phyloP scores from a whole-genome alignment of 2,888 invertebrate species.

The Euplexia lucipara region DNA sequence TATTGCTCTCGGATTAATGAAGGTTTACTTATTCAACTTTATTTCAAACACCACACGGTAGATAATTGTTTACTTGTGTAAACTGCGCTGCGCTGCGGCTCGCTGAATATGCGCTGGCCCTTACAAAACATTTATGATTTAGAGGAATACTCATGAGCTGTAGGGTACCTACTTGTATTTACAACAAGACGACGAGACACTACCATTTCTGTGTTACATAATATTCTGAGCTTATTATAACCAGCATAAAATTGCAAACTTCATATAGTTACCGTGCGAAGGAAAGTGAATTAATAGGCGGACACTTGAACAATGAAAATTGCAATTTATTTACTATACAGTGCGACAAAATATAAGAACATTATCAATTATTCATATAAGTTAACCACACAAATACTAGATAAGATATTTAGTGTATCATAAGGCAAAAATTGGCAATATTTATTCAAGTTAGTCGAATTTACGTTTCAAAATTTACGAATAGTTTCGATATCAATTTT shows the following conservation, averaged over 20 bases:
- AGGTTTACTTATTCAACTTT: too few relatives aligned
- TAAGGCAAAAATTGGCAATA: slow-evolving; percentile 66
- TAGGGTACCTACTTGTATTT: too few relatives aligned
- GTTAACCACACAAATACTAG: slow-evolving; percentile 36
- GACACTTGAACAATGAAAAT: slow-evolving; percentile 41
- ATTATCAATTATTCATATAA: slow-evolving; percentile 23
- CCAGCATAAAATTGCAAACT: slow-evolving; percentile 20
- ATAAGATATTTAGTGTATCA: slow-evolving; percentile 43
- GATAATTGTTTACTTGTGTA: too few relatives aligned
- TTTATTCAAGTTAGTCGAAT: slow-evolving; percentile 45
- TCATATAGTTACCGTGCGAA: slow-evolving; percentile 36
- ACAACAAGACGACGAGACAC: too few relatives aligned
- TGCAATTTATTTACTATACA: slow-evolving; percentile 38
- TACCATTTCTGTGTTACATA: not conserved
- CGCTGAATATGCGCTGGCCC: too few relatives aligned
- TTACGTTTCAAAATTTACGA: slow-evolving; percentile 36
- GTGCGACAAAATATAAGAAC: slow-evolving; percentile 22
- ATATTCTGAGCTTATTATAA: slow-evolving; percentile 4
- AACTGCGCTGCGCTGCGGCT: too few relatives aligned
- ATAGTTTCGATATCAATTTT: slow-evolving; percentile 36
- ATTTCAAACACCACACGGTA: too few relatives aligned
- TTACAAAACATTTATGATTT: not conserved
- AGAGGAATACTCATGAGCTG: too few relatives aligned
- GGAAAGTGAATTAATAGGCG: slow-evolving; percentile 46
- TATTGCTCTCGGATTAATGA: too few relatives aligned